phyloP scores from a whole-genome alignment of 92 coral and sea anemone species.

The Umimayanthus kanabou region DNA sequence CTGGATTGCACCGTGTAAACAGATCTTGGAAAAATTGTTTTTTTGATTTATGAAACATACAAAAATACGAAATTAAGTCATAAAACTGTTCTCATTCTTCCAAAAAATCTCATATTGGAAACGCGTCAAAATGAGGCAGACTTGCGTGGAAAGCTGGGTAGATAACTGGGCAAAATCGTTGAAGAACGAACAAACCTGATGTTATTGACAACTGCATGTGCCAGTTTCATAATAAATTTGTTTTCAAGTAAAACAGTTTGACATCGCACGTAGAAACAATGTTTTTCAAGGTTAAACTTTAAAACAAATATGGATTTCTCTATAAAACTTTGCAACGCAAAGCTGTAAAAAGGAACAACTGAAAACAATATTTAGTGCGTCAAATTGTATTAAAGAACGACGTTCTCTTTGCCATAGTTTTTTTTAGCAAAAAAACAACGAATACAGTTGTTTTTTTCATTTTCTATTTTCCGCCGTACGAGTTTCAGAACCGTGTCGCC shows the following conservation, averaged over 20 bases:
- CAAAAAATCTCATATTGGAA: not conserved
- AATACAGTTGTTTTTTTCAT: not conserved
- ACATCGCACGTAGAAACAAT: not conserved
- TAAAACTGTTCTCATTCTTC: not conserved
- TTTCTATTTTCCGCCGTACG: not conserved
- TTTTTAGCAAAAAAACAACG: not conserved
- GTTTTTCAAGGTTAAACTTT: not conserved
- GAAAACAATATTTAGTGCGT: not conserved
- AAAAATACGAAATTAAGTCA: no score
- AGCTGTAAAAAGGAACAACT: not conserved
- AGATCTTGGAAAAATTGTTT: not conserved
- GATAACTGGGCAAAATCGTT: not conserved
- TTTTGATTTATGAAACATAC: no score
- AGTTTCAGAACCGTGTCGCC: not conserved
- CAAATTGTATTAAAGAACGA: not conserved
- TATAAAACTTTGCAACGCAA: not conserved
- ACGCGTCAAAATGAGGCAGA: not conserved
- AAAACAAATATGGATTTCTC: not conserved
- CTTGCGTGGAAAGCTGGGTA: not conserved
- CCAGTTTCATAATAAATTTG: not conserved
- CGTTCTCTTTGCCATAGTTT: no score
- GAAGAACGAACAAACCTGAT: not conserved
- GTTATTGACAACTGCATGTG: not conserved
- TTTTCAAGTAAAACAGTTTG: not conserved
- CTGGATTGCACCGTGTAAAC: not conserved